A percentile compares a stretch with the other conserved stretches of the same genome.
phyloP scores from a whole-genome alignment of 2,888 invertebrate genomes.

The Amblyjoppa proteus region DNA sequence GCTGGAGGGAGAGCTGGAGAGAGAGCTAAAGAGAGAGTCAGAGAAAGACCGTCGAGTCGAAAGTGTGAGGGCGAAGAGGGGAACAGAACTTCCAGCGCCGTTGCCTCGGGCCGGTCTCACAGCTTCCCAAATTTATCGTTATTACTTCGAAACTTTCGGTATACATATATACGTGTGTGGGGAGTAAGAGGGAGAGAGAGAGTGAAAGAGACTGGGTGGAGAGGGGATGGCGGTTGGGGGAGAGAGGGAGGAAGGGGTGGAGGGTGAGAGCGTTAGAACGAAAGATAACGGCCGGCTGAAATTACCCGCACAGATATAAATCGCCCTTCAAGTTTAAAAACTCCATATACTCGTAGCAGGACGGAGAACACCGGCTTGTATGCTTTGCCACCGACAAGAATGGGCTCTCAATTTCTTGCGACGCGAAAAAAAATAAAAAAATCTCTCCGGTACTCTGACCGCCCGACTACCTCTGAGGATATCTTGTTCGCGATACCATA shows the following conservation, averaged over 20 bases:
- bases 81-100: slow-evolving; percentile 41
- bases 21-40: too few species aligned
- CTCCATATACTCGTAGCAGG: slow-evolving; percentile 40
- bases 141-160: slow-evolving; percentile 70
- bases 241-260: neutral
- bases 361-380: slow-evolving; percentile 15
- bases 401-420: slow-evolving; percentile 23
- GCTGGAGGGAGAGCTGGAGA: too few species aligned
- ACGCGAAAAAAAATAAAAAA: slow-evolving; percentile 17
- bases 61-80: slow-evolving; percentile 12
- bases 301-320: slow-evolving; percentile 65
- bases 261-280: slow-evolving; percentile 24
- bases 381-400: slow-evolving; percentile 26
- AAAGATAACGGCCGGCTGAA: slow-evolving; percentile 45
- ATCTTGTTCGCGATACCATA: too few species aligned
- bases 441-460: slow-evolving; percentile 7
- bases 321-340: slow-evolving; percentile 60
- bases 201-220: neutral
- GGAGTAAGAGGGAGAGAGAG: slow-evolving; percentile 17
- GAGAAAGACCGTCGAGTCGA: neutral
- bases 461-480: too few species aligned
- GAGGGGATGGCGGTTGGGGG: slow-evolving; percentile 8
- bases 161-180: slow-evolving; percentile 43
- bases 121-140: slow-evolving; percentile 70
- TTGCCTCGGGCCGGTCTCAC: slow-evolving; percentile 38